Evolutionary conservation across 1,140 invertebrate species (phyloP), one percentile per base, ranked within the genome.

Genomic region (Brachionus angularis): DNA sequence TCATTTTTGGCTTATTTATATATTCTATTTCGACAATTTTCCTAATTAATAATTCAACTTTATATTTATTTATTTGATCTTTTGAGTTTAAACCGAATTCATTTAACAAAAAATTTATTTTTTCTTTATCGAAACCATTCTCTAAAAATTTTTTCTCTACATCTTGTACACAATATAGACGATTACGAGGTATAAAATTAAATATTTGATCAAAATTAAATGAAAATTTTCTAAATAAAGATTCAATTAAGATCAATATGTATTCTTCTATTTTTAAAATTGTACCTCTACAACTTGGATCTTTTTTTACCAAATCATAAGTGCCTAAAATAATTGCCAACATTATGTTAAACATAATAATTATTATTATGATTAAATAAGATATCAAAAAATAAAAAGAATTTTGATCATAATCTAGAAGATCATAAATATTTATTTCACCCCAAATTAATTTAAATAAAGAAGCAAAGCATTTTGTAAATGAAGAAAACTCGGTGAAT

Each of bases 331-430:
- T 58, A 58, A 58, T 58, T 5, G 53, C 53, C 16, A 58, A 23
- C 53, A 58, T 58, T 12, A 58, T 14, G 25, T 58, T 58, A 58
- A 58, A 58, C 53, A 58, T 58, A 12, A 58, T 58, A 39, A 58
- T 39, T 23, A 58, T 58, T 34, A 58, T 58, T 10, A 58, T 18
- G 21, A 58, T 23, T 36, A 58, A 12, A 36, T 58, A 58, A 8
- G 53, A 58, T 14, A 18, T 21, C 36, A 58, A 58, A 39, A 58
- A 58, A 29, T 58, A 58, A 39, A 58, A 58, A 2, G 53, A 58
- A 39, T 58, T 58, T 2, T 18, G 8, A 58, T 58, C 53, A 39
- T 58, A 23, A 21, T 58, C 53, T 1, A 58, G 12, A 39, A 58
- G 53, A 27, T 33, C 53, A 58, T 39, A 58, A 25, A 58, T 29